These are phyloP conservation scores for Mustela nigripes DNA, from an alignment of 2,113 vertebrate species.

Conservation along the genomic window DNA sequence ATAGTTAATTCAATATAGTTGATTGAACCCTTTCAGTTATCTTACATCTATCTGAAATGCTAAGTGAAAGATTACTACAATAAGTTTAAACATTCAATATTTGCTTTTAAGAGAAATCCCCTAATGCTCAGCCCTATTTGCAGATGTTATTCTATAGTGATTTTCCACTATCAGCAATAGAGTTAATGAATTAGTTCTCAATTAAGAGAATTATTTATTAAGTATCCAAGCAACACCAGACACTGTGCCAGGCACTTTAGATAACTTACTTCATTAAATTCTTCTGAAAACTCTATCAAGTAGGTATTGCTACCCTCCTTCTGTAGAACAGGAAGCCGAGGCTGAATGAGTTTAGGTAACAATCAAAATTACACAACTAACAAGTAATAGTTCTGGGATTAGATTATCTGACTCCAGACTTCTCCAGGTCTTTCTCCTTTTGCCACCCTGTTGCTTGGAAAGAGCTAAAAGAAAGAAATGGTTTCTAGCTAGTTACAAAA, in stretches of 20 bases:
- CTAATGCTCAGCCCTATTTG: not conserved
- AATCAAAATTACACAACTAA: not conserved
- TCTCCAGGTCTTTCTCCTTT: not conserved
- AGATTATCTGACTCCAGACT: not conserved
- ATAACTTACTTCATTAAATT: slow-evolving; percentile 7
- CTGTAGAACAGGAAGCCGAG: not conserved
- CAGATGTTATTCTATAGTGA: not conserved
- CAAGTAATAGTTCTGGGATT: not conserved
- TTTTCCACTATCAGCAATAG: not conserved
- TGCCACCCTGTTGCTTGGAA: not conserved
- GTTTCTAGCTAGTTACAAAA: not conserved
- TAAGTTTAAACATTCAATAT: slow-evolving; percentile 44
- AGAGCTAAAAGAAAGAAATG: not conserved
- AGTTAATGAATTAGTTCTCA: not conserved
- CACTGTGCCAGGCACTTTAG: not conserved
- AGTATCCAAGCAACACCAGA: not conserved
- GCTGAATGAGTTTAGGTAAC: not conserved
- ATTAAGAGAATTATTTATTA: slow-evolving; percentile 46
- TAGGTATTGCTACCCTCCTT: not conserved
- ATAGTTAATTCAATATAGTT: not conserved
- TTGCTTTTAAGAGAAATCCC: not conserved
- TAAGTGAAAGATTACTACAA: slow-evolving; percentile 25
- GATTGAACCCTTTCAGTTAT: not conserved
- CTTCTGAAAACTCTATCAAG: not conserved
- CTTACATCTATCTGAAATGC: not conserved